A percentile compares a stretch with the other conserved stretches of the same genome.
Conservation (phyloP, 2,888 invertebrate genomes). For the Lycaena phlaeas region DNA sequence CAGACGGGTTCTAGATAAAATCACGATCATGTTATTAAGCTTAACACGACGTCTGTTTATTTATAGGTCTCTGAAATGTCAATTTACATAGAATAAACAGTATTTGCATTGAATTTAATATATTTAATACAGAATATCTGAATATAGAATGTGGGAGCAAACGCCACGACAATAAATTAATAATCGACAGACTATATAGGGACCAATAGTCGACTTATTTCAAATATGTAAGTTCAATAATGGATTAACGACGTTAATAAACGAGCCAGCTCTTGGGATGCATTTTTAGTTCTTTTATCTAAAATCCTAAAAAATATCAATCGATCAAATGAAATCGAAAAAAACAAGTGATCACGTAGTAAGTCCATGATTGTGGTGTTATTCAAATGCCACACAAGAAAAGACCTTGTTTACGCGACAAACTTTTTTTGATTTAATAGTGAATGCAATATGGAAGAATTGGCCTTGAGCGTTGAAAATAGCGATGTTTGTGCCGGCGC, state of each 20-base stretch:
- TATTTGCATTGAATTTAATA: constrained; percentile 1
- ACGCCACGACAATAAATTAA: background rate
- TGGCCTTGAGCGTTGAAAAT: constrained; percentile 62
- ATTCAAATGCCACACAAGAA: constrained; percentile 25
- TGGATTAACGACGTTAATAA: too few relatives aligned
- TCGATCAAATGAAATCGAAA: constrained; percentile 10
- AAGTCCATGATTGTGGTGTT: constrained; percentile 11
- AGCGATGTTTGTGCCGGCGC: constrained; percentile 59
- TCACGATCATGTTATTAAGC: constrained; percentile 6
- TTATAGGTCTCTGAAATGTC: constrained; percentile 2
- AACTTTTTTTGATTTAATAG: constrained; percentile 36
- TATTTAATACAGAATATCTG: background rate
- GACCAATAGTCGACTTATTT: background rate
- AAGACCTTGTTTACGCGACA: constrained; percentile 54
- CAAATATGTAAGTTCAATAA: too few relatives aligned
- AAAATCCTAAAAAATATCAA: background rate
- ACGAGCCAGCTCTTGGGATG: too few relatives aligned
- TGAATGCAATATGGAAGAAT: constrained; percentile 58
- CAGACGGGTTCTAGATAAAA: constrained; percentile 3
- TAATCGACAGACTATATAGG: background rate
- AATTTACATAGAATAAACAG: constrained; percentile 5
- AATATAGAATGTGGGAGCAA: background rate
- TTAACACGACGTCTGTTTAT: constrained; percentile 5
- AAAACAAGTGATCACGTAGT: constrained; percentile 7
- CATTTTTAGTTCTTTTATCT: too few relatives aligned